Conservation (phyloP, 2,888 invertebrate species). For the Andrena camellia region DNA sequence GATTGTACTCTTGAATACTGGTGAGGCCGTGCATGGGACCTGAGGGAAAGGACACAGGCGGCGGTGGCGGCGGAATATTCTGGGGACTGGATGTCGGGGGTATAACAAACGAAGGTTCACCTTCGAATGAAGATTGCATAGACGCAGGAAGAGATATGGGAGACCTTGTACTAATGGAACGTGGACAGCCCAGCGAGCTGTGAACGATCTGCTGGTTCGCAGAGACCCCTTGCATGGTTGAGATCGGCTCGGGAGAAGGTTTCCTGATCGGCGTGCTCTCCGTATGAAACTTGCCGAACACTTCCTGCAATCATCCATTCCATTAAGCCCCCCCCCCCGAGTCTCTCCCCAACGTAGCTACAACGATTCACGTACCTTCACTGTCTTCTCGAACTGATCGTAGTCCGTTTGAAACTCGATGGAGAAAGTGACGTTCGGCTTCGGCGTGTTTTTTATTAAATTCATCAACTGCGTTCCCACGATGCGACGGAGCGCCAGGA, state of each 20-base stretch:
- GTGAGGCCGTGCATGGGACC: slow-evolving; percentile 86
- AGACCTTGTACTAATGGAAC: slow-evolving; percentile 89
- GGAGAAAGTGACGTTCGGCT: slow-evolving; percentile 92
- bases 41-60: slow-evolving; percentile 79
- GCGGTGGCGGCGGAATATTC: slow-evolving; percentile 83
- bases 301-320: slow-evolving; percentile 85
- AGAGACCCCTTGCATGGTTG: slow-evolving; percentile 85
- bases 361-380: slow-evolving; percentile 82
- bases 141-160: slow-evolving; percentile 89
- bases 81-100: slow-evolving; percentile 84
- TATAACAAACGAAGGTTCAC: slow-evolving; percentile 88
- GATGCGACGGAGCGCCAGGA: slow-evolving; percentile 92
- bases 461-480: slow-evolving; percentile 92
- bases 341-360: not conserved
- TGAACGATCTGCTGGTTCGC: slow-evolving; percentile 85
- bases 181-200: slow-evolving; percentile 87
- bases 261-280: slow-evolving; percentile 86
- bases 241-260: slow-evolving; percentile 85
- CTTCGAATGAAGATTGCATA: slow-evolving; percentile 92
- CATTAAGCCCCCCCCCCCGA: not conserved
- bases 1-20: slow-evolving; percentile 94
- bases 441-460: slow-evolving; percentile 93
- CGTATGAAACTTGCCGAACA: slow-evolving; percentile 91
- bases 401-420: slow-evolving; percentile 93
- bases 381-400: slow-evolving; percentile 91